Evolutionary conservation across 2,888 invertebrate species (phyloP).

Genomic region (Melanargia galathea): DNA sequence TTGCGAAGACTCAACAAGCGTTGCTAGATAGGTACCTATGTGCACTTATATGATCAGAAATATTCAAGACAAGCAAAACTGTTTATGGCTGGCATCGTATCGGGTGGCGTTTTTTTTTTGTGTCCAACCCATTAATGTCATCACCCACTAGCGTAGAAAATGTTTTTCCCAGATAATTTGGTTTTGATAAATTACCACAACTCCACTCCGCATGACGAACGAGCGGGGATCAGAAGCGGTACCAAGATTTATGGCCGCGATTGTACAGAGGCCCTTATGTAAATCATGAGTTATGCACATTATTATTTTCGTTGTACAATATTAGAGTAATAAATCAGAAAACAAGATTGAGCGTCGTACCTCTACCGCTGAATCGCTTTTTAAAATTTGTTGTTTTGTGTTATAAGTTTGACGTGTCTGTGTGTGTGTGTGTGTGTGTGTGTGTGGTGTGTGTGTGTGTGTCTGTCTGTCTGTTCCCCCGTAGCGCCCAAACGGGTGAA

Average conservation of each 20-base stretch:
- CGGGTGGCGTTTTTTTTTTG: not conserved
- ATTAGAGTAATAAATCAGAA: constrained; percentile 1
- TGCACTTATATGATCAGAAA: too few species aligned
- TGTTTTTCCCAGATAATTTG: constrained; percentile 14
- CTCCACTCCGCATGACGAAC: constrained; percentile 30
- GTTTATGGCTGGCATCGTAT: too few species aligned
- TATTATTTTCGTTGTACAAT: constrained; percentile 10
- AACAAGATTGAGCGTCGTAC: not conserved
- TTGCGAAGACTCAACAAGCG: too few species aligned
- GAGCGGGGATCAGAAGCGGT: constrained; percentile 25
- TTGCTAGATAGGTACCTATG: too few species aligned
- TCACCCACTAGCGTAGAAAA: not conserved
- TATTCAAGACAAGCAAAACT: too few species aligned
- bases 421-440: too few species aligned
- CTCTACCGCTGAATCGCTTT: not conserved
- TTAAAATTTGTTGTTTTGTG: too few species aligned
- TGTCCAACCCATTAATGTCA: not conserved
- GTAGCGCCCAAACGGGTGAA: too few species aligned
- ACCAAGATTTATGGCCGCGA: constrained; percentile 29
- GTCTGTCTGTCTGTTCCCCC: too few species aligned
- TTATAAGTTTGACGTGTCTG: too few species aligned
- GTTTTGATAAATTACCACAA: constrained; percentile 32
- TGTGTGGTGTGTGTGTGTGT: too few species aligned
- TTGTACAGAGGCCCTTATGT: constrained; percentile 24
- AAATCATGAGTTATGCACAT: constrained; percentile 20